phyloP scores from a whole-genome alignment of 1,140 invertebrate species.

The Odontomachus brunneus region DNA sequence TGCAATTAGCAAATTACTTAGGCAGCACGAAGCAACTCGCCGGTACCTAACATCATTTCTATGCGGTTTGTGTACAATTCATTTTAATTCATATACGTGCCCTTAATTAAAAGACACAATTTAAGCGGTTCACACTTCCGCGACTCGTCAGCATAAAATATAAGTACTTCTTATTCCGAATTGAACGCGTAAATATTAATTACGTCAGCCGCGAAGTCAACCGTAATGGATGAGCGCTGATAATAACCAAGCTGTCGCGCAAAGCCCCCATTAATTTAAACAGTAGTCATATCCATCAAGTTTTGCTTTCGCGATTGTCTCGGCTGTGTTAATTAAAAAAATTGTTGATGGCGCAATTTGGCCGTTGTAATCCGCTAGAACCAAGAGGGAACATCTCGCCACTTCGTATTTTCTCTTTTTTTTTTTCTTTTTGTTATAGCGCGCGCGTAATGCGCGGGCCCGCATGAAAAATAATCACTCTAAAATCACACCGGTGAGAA shows the following conservation, averaged over 20 bases:
- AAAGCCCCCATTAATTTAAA: not conserved
- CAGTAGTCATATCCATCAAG: not conserved
- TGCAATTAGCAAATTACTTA: slow-evolving; percentile 53
- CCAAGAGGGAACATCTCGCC: not conserved
- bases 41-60: slow-evolving; percentile 27
- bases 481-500: not conserved
- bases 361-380: not conserved
- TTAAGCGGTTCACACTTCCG: not conserved
- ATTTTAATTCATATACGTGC: slow-evolving; percentile 9
- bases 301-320: not conserved
- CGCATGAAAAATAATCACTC: not conserved
- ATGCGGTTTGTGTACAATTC: slow-evolving; percentile 1
- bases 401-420: not conserved
- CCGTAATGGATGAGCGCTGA: not conserved
- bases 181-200: not conserved
- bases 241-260: not conserved
- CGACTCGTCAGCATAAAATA: not conserved
- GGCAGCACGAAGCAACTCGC: slow-evolving; percentile 1
- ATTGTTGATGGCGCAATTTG: not conserved
- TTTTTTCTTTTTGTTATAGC: no score
- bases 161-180: slow-evolving; percentile 3
- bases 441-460: no score
- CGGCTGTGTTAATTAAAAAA: no score
- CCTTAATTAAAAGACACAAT: slow-evolving; percentile 26
- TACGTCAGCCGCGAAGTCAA: not conserved